These are phyloP conservation scores for Pogonus chalceus DNA, from an alignment of 1,140 invertebrate genomes.

Conservation along the genomic window DNA sequence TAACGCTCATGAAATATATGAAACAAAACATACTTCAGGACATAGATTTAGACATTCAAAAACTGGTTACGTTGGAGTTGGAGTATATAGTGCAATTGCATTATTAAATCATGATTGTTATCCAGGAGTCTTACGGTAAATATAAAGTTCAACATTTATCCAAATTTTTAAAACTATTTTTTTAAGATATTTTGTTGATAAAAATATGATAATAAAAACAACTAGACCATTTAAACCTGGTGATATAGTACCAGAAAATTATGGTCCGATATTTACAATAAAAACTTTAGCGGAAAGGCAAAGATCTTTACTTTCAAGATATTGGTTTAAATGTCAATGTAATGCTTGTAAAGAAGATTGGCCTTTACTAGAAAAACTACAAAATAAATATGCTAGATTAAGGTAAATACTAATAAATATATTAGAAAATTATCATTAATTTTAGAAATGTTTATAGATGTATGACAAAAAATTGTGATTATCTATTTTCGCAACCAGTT, in stretches of 20 bases:
- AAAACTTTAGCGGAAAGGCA: conserved; percentile 50
- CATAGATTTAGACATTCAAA: conserved; percentile 43
- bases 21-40: conserved; percentile 44
- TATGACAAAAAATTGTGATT: conserved; percentile 41
- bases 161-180: conserved; percentile 8
- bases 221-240: conserved; percentile 50
- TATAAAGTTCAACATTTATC: neutral
- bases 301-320: conserved; percentile 54
- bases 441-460: conserved; percentile 36
- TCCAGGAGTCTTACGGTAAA: conserved; percentile 61
- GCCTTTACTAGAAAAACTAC: conserved; percentile 53
- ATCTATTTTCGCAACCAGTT: conserved; percentile 38
- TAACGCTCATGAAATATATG: conserved; percentile 83
- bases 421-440: neutral
- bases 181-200: conserved; percentile 63
- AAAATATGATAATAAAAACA: conserved; percentile 58
- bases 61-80: conserved; percentile 60
- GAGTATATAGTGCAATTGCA: conserved; percentile 67
- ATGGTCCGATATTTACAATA: conserved; percentile 71
- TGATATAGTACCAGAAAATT: conserved; percentile 70
- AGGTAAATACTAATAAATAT: conserved; percentile 6
- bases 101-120: conserved; percentile 85
- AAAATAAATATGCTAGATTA: conserved; percentile 22
- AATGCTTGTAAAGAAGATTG: conserved; percentile 64
- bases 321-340: conserved; percentile 74